A percentile compares a stretch with the other conserved stretches of the same genome.
Conservation (phyloP, 2,797 vertebrate genomes). For the Crocodylus rhombifer region DNA sequence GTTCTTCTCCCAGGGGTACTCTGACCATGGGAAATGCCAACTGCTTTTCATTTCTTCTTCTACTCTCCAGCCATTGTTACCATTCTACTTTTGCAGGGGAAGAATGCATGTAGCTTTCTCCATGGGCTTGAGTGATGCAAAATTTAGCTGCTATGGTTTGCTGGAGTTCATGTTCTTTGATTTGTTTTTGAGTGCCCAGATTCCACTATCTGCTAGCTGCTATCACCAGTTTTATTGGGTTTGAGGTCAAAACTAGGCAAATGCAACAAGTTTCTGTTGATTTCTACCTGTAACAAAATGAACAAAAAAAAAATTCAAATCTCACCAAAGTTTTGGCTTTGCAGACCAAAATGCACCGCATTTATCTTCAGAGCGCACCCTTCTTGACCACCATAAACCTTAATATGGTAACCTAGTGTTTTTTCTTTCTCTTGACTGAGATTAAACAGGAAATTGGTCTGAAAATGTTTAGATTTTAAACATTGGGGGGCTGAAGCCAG, state of each 20-base stretch:
- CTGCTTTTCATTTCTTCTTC: not conserved
- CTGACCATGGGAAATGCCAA: not conserved
- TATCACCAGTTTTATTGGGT: not conserved
- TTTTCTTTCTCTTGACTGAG: not conserved
- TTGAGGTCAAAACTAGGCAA: not conserved
- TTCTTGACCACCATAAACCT: not conserved
- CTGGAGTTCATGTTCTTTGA: not conserved
- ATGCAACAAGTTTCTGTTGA: not conserved
- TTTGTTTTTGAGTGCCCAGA: not conserved
- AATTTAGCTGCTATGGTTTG: not conserved
- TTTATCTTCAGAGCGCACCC: not conserved
- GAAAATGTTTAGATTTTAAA: not conserved
- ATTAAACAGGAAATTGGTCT: not conserved
- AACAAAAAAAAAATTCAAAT: not conserved
- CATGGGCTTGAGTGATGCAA: fast-evolving
- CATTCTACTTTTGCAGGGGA: not conserved
- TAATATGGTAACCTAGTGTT: not conserved
- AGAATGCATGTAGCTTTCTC: not conserved
- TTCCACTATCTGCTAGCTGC: not conserved
- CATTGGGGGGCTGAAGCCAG: not conserved
- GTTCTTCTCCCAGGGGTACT: not conserved
- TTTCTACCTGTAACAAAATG: not conserved
- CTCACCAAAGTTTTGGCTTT: not conserved
- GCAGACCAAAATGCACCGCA: not conserved
- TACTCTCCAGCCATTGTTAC: not conserved